These are phyloP conservation scores for Synaphobranchus kaupii DNA, from an alignment of 2,797 vertebrate genomes.

Conservation along the genomic window DNA sequence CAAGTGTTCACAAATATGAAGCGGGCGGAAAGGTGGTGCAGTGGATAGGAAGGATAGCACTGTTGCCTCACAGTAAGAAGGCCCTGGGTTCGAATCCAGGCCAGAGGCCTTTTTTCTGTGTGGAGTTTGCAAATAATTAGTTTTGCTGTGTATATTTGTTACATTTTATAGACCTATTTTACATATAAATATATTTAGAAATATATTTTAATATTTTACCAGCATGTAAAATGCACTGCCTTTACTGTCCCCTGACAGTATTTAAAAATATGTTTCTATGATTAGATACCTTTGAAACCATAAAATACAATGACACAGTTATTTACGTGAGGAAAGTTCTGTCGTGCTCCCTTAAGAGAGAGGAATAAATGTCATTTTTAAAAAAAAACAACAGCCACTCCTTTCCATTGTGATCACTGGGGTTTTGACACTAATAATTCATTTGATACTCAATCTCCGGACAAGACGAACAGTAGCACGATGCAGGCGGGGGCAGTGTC, in stretches of 20 bases:
- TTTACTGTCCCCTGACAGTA: background rate
- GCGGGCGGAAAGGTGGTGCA: no score
- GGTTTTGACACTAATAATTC: constrained; percentile 48
- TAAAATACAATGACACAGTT: constrained; percentile 41
- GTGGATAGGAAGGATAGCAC: no score
- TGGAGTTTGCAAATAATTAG: no score
- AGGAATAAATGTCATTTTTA: background rate
- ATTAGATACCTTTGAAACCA: background rate
- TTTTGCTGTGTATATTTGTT: no score
- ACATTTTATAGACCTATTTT: no score
- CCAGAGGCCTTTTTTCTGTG: no score
- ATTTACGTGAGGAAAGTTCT: constrained; percentile 33
- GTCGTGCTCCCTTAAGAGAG: background rate
- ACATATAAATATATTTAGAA: no score
- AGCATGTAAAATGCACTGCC: background rate
- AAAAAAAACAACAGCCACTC: background rate
- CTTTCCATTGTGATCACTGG: constrained; percentile 32
- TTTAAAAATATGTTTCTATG: background rate
- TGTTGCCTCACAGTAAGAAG: no score
- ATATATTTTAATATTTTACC: no score
- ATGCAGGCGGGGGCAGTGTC: constrained; percentile 44
- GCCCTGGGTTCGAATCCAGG: no score
- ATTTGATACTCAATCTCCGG: constrained; percentile 46
- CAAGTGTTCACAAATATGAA: background rate
- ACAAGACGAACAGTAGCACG: constrained; percentile 33